Evolutionary conservation across 2,113 vertebrate species (phyloP), one percentile per base, ranked within the genome.

Genomic region (Crotalus tigris): DNA sequence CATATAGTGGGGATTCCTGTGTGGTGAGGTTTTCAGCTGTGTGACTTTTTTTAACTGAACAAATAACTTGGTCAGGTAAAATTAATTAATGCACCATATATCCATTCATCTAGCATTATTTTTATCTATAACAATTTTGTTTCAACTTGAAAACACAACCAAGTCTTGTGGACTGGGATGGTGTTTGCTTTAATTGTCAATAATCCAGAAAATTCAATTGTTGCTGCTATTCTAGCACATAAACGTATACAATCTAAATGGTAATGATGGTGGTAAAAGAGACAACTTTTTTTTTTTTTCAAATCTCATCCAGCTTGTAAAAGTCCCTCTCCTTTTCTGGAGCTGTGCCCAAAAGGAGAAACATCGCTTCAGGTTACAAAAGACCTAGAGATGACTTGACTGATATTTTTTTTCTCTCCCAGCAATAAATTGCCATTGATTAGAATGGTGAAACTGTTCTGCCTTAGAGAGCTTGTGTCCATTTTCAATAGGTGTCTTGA

Each of bases 401-500:
- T 90, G 58, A 4, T 91, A 93, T 94, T 85, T 81, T 10, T 57
- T 19, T 59, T n/a, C 39, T 5, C 17, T 10, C 26, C 33, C 12
- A 58, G 86, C 54, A 9, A 24, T 92, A 0, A 1, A 46, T 29
- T 92, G 1, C 23, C 93, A 90, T 88, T 21, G 15, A 95, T 2
- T 0, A 0, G 91, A 93, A 92, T 89, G 44, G 3, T 0, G 54
- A 94, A n/a, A 4, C 53, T 94, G 33, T 39, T 75, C n/a, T 86
- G 11, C 39, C 90, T 85, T 64, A 15, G 39, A 51, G 55, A 90
- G 75, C 91, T 95, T 85, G 92, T 90, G 61, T 93, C 58, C 29
- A 12, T 75, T 88, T 86, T 81, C 15, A 19, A 21, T 39, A 39
- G 17, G 69, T 21, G 21, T 9, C 69, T 81, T 81, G 69, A 39